Base-by-base conservation (phyloP, 2,888 invertebrate genomes). In the Drosophila dives region DNA sequence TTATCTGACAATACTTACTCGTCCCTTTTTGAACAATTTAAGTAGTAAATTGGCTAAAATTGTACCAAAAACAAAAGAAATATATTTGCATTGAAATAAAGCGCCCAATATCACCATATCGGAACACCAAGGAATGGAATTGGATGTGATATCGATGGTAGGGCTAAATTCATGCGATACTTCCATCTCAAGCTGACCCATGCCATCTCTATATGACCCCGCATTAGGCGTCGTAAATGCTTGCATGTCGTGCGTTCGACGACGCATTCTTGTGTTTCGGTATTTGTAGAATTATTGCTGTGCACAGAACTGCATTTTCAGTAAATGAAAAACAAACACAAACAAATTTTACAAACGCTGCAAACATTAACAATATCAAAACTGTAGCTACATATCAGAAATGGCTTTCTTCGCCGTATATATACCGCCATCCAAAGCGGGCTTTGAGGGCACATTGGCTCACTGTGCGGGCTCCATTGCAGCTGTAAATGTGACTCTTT, bases 391-490 rank as follows among this genome's bases (percentile, higher is more conserved):
- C 11, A 1, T n/a, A 20, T 29, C 26, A 51, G 4, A 42, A 48
- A 89, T 86, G 90, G 66, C 79, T 60, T 86, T 63, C 60, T 86
- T 80, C 40, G 86, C 69, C 36, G 72, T 86, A 61, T 80, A 75
- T 54, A 79, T 86, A 64, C 81, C 86, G 56, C 75, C 87, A 6
- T 83, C 80, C 4, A 89, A 82, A 50, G 61, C 73, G 45, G 86
- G 83, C 51, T 89, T 89, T 17, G 81, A 72, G 51, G 90, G 88
- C 40, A 75, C 66, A 17, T 50, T 65, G 20, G 20, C 69, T 1
- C 79, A 80, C 40, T 86, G 86, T 62, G 71, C 67, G 6, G 86
- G 90, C 29, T 86, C 86, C 49, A 79, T 86, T 53, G 86, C 86
- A 29, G 88, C 86, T 2, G 48, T 75, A 15, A 81, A 83, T 32